Conservation (phyloP, 2,888 invertebrate genomes). For the Allophyes oxyacanthae region DNA sequence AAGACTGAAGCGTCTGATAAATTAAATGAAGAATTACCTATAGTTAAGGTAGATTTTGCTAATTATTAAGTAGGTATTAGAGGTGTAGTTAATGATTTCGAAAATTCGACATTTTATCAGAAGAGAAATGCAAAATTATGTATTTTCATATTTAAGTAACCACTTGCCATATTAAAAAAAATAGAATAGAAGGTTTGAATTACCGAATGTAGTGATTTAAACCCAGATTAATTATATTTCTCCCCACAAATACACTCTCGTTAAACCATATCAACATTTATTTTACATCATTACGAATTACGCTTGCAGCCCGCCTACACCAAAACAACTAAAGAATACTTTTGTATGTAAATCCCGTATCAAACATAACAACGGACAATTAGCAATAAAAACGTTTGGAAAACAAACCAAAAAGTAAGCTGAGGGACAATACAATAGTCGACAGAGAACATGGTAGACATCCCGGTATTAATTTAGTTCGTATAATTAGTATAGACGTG, state of each 20-base stretch:
- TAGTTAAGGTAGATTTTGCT: too few relatives aligned
- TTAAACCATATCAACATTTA: slow-evolving; percentile 27
- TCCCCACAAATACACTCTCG: slow-evolving; percentile 4
- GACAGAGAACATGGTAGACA: slow-evolving; percentile 39
- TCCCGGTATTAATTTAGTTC: slow-evolving; percentile 62
- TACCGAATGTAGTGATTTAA: too few relatives aligned
- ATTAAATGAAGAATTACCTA: too few relatives aligned
- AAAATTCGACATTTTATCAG: too few relatives aligned
- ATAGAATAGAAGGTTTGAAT: too few relatives aligned
- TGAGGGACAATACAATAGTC: slow-evolving; percentile 62
- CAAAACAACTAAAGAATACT: slow-evolving; percentile 50
- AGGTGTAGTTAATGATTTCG: too few relatives aligned
- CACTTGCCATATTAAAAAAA: too few relatives aligned
- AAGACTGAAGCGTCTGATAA: too few relatives aligned
- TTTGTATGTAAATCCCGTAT: slow-evolving; percentile 58
- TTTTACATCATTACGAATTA: slow-evolving; percentile 48
- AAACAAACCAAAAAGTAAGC: slow-evolving; percentile 45
- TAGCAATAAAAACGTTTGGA: slow-evolving; percentile 56
- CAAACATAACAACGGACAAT: slow-evolving; percentile 58
- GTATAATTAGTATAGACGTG: slow-evolving; percentile 60
- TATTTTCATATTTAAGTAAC: too few relatives aligned
- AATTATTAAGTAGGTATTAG: too few relatives aligned
- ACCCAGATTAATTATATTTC: too few relatives aligned
- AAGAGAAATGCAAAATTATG: too few relatives aligned
- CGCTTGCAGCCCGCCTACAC: slow-evolving; percentile 24